Base-by-base conservation (phyloP, 2,888 invertebrate genomes). In the Acronicta leporina region DNA sequence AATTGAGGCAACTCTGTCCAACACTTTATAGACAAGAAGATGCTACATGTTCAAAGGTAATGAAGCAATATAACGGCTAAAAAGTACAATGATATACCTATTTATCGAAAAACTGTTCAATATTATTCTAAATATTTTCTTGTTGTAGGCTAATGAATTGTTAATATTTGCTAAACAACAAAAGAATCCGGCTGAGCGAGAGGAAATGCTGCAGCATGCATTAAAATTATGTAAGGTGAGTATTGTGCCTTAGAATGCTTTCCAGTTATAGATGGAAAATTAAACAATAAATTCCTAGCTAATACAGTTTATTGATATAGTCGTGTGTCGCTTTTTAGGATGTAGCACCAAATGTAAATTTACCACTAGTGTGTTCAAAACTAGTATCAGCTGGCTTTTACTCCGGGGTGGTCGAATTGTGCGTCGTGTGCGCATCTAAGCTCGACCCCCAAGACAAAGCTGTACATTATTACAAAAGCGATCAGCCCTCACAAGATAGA, bases 21-120 rank as follows among this genome's bases (percentile, higher is more conserved):
- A 97, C 97, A 76, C 95, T 99, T 27, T 99, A 99, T 87, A 97
- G 97, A 69, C 97, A 97, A 80, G 99, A 99, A 94, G 99, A 99
- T 91, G 99, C 99, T 5, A 97, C 98, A 11, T 98, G 98, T 80
- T 98, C 99, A 2, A 99, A 99, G 95, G 98, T 98, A 89, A 48
- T 14, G 5, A 14, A 20, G 15, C 10, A n/a, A 43, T 25, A 10
- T 6, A 8, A 33, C 2, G 5, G n/a, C 2, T 11, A 1, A 15
- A 6, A 10, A 13, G 5, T n/a, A 0, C 4, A 9, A 30, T 30
- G 11, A 33, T 7, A 61, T n/a, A 16, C 11, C 7, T 15, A 1
- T 13, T 33, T 49, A 38, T 6, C 1, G 38, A 38, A n/a, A 38
- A 35, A 35, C 5, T 4, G 11, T 35, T 13, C 10, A 33, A 13